Conservation (phyloP, 2,797 vertebrate genomes). For the Tokudaia muenninki region DNA sequence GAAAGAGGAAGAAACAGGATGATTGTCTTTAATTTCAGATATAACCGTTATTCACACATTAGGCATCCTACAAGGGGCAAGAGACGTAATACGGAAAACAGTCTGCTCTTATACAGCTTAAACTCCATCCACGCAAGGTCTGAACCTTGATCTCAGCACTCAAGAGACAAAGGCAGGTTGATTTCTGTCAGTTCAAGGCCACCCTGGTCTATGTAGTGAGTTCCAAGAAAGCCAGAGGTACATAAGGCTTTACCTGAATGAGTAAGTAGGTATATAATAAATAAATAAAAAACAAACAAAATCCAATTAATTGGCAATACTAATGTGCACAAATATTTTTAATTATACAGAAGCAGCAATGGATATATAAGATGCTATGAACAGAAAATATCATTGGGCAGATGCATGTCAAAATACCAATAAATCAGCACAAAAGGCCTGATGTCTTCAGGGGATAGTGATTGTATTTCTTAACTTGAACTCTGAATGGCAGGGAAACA, state of each 20-base stretch:
- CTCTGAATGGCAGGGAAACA: too few species aligned
- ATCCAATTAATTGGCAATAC: background rate
- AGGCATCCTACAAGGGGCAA: background rate
- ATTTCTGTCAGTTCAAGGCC: background rate
- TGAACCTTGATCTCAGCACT: background rate
- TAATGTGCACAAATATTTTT: background rate
- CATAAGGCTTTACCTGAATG: background rate
- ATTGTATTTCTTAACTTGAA: background rate
- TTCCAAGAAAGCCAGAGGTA: background rate
- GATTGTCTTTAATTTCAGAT: background rate
- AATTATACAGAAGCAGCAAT: background rate
- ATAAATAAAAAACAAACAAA: background rate
- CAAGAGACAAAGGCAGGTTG: background rate
- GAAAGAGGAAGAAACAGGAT: slow-evolving; percentile 45
- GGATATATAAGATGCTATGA: background rate
- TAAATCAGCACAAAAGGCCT: background rate
- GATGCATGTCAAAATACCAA: background rate
- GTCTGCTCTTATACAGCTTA: background rate
- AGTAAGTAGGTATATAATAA: background rate
- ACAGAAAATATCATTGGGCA: background rate
- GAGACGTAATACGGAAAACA: slow-evolving; percentile 18
- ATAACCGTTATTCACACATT: background rate
- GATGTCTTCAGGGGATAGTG: background rate
- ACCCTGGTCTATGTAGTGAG: background rate
- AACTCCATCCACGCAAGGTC: background rate